Evolutionary conservation across 2,113 vertebrate species (phyloP).

Genomic region (Baryphthengus martii): DNA sequence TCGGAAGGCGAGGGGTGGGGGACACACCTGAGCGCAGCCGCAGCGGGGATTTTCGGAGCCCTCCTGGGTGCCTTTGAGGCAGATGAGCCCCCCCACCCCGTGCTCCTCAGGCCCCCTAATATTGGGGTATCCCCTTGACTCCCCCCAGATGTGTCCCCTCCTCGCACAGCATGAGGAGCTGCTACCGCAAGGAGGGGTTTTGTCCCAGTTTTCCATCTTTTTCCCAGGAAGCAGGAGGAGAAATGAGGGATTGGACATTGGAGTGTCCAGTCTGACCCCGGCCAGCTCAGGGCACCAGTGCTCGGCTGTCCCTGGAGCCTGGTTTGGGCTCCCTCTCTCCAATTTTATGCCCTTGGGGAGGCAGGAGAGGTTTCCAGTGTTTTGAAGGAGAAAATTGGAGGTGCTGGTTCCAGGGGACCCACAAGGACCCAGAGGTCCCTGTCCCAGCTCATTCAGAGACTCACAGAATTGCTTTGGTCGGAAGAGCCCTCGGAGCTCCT

Average conservation of each 20-base stretch:
- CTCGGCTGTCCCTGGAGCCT: fast-evolving
- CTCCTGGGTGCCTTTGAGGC: background rate
- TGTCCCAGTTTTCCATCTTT: background rate
- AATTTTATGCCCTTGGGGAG: background rate
- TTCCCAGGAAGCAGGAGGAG: background rate
- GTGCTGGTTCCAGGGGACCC: too few species aligned
- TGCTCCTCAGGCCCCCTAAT: background rate
- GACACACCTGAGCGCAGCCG: slow-evolving; percentile 1
- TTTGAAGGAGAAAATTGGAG: too few species aligned
- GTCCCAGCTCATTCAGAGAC: too few species aligned
- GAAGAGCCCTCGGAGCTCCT: too few species aligned
- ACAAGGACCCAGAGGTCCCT: too few species aligned
- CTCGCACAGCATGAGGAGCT: background rate
- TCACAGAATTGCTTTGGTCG: too few species aligned
- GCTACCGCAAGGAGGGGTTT: background rate
- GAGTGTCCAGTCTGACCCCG: background rate
- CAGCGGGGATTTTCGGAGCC: background rate
- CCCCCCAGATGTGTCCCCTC: background rate
- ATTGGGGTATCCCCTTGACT: background rate
- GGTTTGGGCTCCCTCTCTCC: fast-evolving
- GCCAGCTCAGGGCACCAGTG: background rate
- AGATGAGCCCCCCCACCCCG: background rate
- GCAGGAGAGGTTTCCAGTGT: too few species aligned
- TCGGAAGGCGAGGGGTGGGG: background rate
- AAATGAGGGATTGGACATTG: background rate